A percentile compares a stretch with the other conserved stretches of the same genome.
Conservation (phyloP, 2,797 vertebrate genomes). For the Danio aesculapii region DNA sequence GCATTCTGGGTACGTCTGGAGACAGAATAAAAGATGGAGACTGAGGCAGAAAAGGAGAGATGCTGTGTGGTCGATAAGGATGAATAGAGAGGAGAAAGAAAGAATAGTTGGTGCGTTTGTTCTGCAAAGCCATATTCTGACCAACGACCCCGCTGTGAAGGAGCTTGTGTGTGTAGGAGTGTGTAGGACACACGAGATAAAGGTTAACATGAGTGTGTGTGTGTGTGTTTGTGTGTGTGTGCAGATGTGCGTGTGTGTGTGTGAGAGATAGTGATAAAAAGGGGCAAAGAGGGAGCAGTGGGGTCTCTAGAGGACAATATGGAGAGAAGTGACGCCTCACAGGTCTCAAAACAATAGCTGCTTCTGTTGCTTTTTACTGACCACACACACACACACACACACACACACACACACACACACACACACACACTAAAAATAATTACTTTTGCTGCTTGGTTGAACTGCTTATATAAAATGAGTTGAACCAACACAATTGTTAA, state of each 20-base stretch:
- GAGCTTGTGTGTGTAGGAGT: slow-evolving; percentile 1
- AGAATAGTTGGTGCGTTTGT: slow-evolving; percentile 34
- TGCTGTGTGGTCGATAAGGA: slow-evolving; percentile 47
- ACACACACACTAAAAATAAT: too few species aligned
- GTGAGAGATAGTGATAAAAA: slow-evolving; percentile 22
- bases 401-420: background rate
- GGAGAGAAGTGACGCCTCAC: slow-evolving; percentile 41
- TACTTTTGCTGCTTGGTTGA: too few species aligned
- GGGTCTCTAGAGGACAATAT: slow-evolving; percentile 46
- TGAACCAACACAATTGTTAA: too few species aligned
- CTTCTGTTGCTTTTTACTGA: slow-evolving; percentile 29
- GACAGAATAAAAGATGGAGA: slow-evolving; percentile 12
- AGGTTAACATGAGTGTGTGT: slow-evolving; percentile 2
- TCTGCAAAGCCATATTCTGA: slow-evolving; percentile 33
- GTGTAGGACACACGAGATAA: slow-evolving; percentile 3
- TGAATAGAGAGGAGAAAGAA: slow-evolving; percentile 43
- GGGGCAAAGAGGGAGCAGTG: slow-evolving; percentile 4
- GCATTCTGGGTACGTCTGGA: slow-evolving; percentile 43
- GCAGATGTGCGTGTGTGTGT: background rate
- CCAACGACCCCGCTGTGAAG: slow-evolving; percentile 16
- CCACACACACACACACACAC: slow-evolving; percentile 28
- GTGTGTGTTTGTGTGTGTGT: slow-evolving; percentile 1
- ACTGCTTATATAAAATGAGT: too few species aligned
- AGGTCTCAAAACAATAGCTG: slow-evolving; percentile 48
- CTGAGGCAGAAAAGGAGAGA: slow-evolving; percentile 29